Percentiles rank a stretch among this genome's conserved stretches.
Conservation (phyloP, 2,797 vertebrate species). For the Syngnathus acus region DNA sequence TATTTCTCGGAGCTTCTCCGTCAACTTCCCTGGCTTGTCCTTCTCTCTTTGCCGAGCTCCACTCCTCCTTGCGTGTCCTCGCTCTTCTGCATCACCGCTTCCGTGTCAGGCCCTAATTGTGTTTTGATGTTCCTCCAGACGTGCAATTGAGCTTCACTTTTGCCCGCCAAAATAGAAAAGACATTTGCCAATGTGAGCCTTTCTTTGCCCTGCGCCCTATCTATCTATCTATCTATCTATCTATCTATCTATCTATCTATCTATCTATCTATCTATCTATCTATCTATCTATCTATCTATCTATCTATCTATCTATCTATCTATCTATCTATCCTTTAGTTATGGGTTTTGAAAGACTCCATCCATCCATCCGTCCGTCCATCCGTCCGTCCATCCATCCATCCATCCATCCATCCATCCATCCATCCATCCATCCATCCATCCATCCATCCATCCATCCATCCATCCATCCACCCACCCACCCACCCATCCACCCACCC, state of each 20-base stretch:
- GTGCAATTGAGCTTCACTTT: conserved; percentile 79
- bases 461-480: too few species aligned
- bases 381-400: not conserved
- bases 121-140: conserved; percentile 89
- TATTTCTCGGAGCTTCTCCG: conserved; percentile 15
- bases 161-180: conserved; percentile 87
- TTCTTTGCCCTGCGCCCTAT: conserved; percentile 5
- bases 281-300: conserved; percentile 10
- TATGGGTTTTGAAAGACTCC: too few species aligned
- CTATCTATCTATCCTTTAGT: not conserved
- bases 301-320: conserved; percentile 6
- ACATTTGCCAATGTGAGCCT: conserved; percentile 78
- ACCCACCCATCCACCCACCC: too few species aligned
- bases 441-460: conserved; percentile 8
- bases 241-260: conserved; percentile 13
- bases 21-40: conserved; percentile 19
- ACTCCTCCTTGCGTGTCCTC: conserved; percentile 37
- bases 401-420: conserved; percentile 7
- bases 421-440: conserved; percentile 10
- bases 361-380: too few species aligned
- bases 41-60: conserved; percentile 19
- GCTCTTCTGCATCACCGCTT: conserved; percentile 75
- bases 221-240: conserved; percentile 17
- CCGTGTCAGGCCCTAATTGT: conserved; percentile 86
- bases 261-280: conserved; percentile 12